Evolutionary conservation across 2,888 invertebrate species (phyloP), one percentile per base, ranked within the genome.

Genomic region (Melinaea menophilus): DNA sequence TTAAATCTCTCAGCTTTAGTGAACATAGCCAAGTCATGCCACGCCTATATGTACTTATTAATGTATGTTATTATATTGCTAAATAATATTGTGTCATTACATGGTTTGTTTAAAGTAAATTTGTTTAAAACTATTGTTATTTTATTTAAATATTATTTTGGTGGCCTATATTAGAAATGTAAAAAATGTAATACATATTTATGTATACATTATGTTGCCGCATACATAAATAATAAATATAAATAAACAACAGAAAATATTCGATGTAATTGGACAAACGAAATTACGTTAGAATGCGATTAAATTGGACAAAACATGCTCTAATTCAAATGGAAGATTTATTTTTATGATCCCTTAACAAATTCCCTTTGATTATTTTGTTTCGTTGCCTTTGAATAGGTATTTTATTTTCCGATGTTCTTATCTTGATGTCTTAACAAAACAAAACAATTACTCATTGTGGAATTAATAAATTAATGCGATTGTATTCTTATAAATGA

Each of bases 201-300:
- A 48, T 11, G 4, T n/a, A 34, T 22, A n/a, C n/a, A 48, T 33
- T 54, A 54, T 37, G 51, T 56, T 56, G 22, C 33, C 22, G 55
- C 35, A 59, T 35, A 2, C 5, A 2, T 47, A 35, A 61, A 31
- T 58, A 48, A 55, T 55, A 56, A 46, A 51, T 63, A 56, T 63
- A 56, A 65, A 65, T 59, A 62, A 65, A 55, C 61, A 34, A 64
- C 61, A 64, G 62, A 62, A 59, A 63, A 63, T 61, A 63, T 58
- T 66, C 62, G 56, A 56, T 65, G 66, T 68, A 68, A 68, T 68
- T 68, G 63, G 58, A 59, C 59, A 58, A 62, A 63, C 68, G 64
- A 62, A 65, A 66, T 63, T 65, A 65, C 63, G 68, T 63, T 66
- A 58, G 56, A 66, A 68, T 66, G 62, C 62, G 63, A 68, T 68